Conservation (phyloP, 2,113 vertebrate genomes). For the Atrichornis clamosus region DNA sequence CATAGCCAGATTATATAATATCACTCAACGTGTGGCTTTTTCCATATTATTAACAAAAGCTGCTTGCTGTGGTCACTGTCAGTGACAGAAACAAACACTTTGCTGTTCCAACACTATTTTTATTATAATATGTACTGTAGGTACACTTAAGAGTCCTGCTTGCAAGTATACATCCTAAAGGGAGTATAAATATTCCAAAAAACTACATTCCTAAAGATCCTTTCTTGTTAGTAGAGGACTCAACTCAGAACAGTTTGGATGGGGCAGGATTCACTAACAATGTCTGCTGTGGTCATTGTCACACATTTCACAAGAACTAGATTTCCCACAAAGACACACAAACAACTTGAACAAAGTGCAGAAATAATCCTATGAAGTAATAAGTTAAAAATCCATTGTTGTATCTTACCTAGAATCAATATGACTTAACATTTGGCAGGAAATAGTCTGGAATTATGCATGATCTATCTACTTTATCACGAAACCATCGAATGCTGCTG, state of each 20-base stretch:
- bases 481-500: background rate
- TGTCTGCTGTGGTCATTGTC: background rate
- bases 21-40: background rate
- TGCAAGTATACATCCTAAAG: accelerated
- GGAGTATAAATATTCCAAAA: background rate
- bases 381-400: background rate
- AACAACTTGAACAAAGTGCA: background rate
- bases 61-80: background rate
- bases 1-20: background rate
- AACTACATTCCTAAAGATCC: background rate
- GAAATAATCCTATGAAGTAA: background rate
- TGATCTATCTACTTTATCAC: background rate
- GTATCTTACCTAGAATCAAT: background rate
- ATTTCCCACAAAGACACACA: background rate
- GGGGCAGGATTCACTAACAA: background rate
- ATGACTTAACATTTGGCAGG: slow-evolving; percentile 10
- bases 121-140: background rate
- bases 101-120: background rate
- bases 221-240: background rate
- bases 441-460: background rate
- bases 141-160: background rate
- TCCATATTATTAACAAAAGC: background rate
- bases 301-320: background rate
- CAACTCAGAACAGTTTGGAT: background rate
- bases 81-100: background rate